Evolutionary conservation across 2,113 vertebrate species (phyloP).

Genomic region (Zootoca vivipara): DNA sequence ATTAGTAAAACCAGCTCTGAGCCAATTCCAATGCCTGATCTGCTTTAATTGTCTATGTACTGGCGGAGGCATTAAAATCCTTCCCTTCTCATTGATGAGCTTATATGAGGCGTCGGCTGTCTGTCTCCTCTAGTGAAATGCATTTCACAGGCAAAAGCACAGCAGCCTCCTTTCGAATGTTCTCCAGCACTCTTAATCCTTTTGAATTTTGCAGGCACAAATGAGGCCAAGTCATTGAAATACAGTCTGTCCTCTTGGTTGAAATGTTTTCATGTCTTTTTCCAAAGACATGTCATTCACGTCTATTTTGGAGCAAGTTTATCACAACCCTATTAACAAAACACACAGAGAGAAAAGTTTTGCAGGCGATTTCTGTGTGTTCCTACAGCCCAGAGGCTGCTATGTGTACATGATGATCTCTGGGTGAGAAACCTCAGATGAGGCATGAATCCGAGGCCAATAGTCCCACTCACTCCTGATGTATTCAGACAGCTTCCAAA

Average conservation of each 20-base stretch:
- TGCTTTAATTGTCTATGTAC: conserved; percentile 51
- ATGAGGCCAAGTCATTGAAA: conserved; percentile 56
- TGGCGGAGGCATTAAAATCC: conserved; percentile 66
- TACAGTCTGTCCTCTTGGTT: conserved; percentile 50
- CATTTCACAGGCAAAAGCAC: conserved; percentile 54
- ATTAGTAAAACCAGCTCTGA: conserved; percentile 53
- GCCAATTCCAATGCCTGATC: conserved; percentile 64
- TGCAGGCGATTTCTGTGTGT: not conserved
- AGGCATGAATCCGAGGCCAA: not conserved
- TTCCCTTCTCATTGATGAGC: conserved; percentile 42
- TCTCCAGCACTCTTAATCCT: conserved; percentile 70
- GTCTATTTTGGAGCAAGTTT: conserved; percentile 43
- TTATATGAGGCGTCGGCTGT: conserved; percentile 64
- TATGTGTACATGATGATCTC: rapidly evolving
- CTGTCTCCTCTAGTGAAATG: conserved; percentile 65
- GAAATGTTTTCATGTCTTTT: conserved; percentile 61
- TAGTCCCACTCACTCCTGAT: not conserved
- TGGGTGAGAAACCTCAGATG: not conserved
- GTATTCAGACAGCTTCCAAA: not conserved
- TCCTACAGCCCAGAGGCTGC: not conserved
- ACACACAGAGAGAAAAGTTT: rapidly evolving
- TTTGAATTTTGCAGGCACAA: conserved; percentile 55
- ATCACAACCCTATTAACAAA: not conserved
- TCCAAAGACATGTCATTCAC: conserved; percentile 46
- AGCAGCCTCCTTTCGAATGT: conserved; percentile 47